phyloP scores from a whole-genome alignment of 2,113 vertebrate genomes.

The Engraulis encrasicolus region DNA sequence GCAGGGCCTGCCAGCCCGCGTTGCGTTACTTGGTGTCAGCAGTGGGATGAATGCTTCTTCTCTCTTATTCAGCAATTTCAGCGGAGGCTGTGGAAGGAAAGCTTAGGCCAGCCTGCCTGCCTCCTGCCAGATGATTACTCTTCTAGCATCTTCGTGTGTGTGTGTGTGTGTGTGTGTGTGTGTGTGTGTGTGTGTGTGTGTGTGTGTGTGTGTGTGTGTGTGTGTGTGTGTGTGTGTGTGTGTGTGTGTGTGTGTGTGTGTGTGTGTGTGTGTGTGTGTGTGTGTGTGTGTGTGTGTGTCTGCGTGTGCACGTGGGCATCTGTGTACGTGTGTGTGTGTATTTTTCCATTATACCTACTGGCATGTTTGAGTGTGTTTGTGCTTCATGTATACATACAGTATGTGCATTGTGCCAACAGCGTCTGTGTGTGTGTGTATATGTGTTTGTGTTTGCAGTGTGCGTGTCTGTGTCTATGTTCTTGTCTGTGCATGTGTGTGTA shows the following conservation, averaged over 20 bases:
- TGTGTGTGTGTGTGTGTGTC: not conserved
- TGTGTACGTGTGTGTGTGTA: not conserved
- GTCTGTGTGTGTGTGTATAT: not conserved
- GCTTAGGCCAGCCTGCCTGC: no score
- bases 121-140: not conserved
- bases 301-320: not conserved
- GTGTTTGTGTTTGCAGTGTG: no score
- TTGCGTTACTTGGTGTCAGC: conserved; percentile 9
- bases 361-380: no score
- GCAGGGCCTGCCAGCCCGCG: not conserved
- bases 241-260: no score
- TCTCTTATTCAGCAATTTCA: not conserved
- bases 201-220: not conserved
- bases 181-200: not conserved
- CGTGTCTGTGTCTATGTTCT: no score
- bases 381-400: no score
- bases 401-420: no score
- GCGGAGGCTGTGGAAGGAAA: not conserved
- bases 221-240: no score
- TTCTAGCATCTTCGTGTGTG: not conserved
- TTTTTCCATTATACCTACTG: no score
- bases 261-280: no score
- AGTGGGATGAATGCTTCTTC: not conserved
- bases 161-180: conserved; percentile 6
- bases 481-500: no score